These are phyloP conservation scores for Miniopterus natalensis DNA, from an alignment of 2,113 vertebrate species.

Conservation along the genomic window DNA sequence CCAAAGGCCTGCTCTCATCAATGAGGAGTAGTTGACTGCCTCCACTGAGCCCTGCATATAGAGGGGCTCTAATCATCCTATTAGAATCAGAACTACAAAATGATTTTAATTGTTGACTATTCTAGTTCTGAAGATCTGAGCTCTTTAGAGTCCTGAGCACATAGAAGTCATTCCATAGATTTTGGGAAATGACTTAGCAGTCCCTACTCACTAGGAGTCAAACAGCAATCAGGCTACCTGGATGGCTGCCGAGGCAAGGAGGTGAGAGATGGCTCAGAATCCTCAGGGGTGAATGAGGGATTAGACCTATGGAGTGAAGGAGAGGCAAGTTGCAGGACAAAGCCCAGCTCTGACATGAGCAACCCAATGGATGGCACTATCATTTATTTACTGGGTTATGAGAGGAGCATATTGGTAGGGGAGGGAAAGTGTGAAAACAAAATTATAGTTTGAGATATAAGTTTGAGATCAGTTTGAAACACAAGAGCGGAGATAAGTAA, in stretches of 20 bases:
- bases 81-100: not conserved
- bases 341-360: not conserved
- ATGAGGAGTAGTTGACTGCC: not conserved
- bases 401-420: not conserved
- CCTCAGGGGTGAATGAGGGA: not conserved
- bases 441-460: not conserved
- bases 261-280: not conserved
- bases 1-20: not conserved
- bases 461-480: slow-evolving; percentile 21
- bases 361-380: too few relatives aligned
- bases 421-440: not conserved
- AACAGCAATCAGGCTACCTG: too few relatives aligned
- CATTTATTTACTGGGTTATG: not conserved
- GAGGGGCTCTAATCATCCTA: not conserved
- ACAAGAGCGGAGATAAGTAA: not conserved
- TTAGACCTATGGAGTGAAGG: not conserved
- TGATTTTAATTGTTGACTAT: not conserved
- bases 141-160: not conserved
- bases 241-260: not conserved
- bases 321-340: not conserved
- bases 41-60: not conserved
- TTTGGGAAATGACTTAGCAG: not conserved
- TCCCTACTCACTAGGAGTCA: not conserved
- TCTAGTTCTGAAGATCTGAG: not conserved
- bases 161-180: not conserved